These are phyloP conservation scores for Aspidiotus rigidus DNA, from an alignment of 2,888 invertebrate genomes.

Conservation along the genomic window DNA sequence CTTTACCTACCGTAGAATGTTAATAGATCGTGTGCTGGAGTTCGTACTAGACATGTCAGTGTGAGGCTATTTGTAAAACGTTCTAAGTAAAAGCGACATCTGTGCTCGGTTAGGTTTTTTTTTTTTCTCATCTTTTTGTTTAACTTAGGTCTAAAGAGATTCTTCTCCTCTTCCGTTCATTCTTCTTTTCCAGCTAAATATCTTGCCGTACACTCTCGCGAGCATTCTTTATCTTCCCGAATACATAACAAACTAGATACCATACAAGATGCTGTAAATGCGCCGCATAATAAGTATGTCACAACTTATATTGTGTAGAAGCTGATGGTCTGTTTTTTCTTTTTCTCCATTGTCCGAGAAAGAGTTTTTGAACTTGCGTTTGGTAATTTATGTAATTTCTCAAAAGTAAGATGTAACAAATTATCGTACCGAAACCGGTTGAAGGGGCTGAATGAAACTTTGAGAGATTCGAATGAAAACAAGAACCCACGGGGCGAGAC, in stretches of 20 bases:
- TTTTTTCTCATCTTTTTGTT: too few relatives aligned
- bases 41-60: too few relatives aligned
- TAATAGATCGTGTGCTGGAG: too few relatives aligned
- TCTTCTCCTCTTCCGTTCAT: too few relatives aligned
- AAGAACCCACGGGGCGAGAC: too few relatives aligned
- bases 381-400: slow-evolving; percentile 1
- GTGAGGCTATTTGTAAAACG: too few relatives aligned
- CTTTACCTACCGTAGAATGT: too few relatives aligned
- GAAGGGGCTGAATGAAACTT: background rate
- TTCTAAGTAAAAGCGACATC: too few relatives aligned
- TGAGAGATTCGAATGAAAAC: background rate
- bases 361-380: background rate
- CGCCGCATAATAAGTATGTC: slow-evolving; percentile 2
- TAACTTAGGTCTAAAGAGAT: too few relatives aligned
- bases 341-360: background rate
- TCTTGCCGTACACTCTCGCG: too few relatives aligned
- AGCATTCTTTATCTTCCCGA: background rate
- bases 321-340: background rate
- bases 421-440: slow-evolving; percentile 2
- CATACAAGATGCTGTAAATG: background rate
- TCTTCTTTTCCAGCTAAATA: too few relatives aligned
- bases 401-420: background rate
- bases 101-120: too few relatives aligned
- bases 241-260: background rate
- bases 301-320: background rate